Conservation (phyloP, 1,140 invertebrate species). For the Drosophila pruinosa region DNA sequence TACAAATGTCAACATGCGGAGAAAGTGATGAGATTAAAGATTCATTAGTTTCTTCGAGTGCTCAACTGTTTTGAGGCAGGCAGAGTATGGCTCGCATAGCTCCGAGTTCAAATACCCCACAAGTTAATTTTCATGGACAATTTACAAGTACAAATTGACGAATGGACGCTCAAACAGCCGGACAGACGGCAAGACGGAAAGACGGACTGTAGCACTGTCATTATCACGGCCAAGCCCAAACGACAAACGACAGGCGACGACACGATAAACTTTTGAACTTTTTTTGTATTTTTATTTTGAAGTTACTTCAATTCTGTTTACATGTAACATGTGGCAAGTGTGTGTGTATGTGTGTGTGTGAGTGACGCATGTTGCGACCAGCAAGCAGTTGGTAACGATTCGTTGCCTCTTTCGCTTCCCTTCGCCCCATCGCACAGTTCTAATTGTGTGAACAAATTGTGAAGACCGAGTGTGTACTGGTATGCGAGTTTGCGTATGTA, state of each 20-base stretch:
- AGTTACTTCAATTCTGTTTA: slow-evolving; percentile 46
- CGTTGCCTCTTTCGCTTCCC: background rate
- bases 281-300: slow-evolving; percentile 4
- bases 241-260: slow-evolving; percentile 20
- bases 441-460: slow-evolving; percentile 56
- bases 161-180: background rate
- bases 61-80: background rate
- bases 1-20: background rate
- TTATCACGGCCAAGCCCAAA: slow-evolving; percentile 70
- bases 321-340: background rate
- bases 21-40: background rate
- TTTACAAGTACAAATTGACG: slow-evolving; percentile 62
- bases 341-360: background rate
- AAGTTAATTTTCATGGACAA: slow-evolving; percentile 53
- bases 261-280: slow-evolving; percentile 77
- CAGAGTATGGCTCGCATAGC: background rate
- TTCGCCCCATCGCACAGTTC: background rate
- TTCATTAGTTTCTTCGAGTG: background rate
- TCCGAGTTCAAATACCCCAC: slow-evolving; percentile 5
- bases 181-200: background rate
- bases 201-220: slow-evolving; percentile 37
- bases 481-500: background rate
- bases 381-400: slow-evolving; percentile 25
- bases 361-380: slow-evolving; percentile 31
- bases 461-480: background rate